Evolutionary conservation across 2,797 vertebrate genomes (phyloP).

Genomic region (Lagodon rhomboides): DNA sequence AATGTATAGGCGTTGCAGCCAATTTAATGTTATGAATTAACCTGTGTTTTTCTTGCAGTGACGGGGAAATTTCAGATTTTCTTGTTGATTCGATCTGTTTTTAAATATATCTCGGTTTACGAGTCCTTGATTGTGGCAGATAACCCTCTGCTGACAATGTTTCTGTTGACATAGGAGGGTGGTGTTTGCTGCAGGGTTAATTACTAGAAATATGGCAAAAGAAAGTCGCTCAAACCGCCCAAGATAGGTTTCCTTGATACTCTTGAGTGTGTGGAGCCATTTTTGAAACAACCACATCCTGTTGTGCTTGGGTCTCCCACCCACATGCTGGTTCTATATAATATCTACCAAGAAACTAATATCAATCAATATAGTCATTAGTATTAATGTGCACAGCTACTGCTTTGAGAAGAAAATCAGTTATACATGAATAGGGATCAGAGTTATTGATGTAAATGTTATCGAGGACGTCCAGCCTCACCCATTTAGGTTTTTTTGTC

Average conservation of each 20-base stretch:
- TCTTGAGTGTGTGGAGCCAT: slow-evolving; percentile 10
- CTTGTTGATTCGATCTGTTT: no score
- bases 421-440: not conserved
- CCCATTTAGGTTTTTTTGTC: not conserved
- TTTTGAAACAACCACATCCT: slow-evolving; percentile 12
- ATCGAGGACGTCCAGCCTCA: not conserved
- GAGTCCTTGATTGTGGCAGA: slow-evolving; percentile 24
- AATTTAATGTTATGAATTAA: slow-evolving; percentile 1
- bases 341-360: slow-evolving; percentile 6
- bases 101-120: slow-evolving; percentile 3
- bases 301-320: not conserved
- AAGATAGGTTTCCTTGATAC: slow-evolving; percentile 9
- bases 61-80: no score
- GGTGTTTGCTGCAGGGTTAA: slow-evolving; percentile 44
- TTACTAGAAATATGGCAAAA: slow-evolving; percentile 37
- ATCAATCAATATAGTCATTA: not conserved
- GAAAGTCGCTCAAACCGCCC: slow-evolving; percentile 16
- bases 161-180: slow-evolving; percentile 36
- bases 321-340: not conserved
- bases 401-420: not conserved
- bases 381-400: not conserved
- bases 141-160: not conserved
- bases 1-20: not conserved
- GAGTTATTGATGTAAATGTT: not conserved
- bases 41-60: not conserved